These are phyloP conservation scores for Gerris lacustris DNA, from an alignment of 2,888 invertebrate species.

Conservation along the genomic window DNA sequence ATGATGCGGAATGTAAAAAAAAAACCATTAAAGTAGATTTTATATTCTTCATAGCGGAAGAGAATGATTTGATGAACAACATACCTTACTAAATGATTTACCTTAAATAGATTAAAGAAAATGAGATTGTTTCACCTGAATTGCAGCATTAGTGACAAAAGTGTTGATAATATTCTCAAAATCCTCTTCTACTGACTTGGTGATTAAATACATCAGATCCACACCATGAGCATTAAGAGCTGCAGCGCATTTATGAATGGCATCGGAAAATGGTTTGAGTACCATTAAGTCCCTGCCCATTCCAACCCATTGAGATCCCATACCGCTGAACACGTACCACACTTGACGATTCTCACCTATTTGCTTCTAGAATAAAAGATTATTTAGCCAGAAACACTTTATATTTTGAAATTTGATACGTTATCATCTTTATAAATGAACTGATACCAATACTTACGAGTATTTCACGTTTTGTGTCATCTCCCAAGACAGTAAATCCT, in stretches of 20 bases:
- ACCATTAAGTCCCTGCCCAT: constrained; percentile 82
- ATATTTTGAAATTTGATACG: no score
- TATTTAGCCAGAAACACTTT: no score
- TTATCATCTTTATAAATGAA: no score
- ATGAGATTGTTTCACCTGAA: constrained; percentile 49
- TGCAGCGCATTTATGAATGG: constrained; percentile 57
- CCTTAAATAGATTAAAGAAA: no score
- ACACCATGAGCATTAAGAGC: constrained; percentile 65
- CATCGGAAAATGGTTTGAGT: constrained; percentile 66
- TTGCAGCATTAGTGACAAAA: constrained; percentile 87
- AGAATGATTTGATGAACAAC: no score
- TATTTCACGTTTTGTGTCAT: constrained; percentile 42
- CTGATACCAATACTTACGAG: constrained; percentile 32
- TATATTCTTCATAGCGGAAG: no score
- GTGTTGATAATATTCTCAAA: constrained; percentile 80
- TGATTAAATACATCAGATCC: constrained; percentile 68
- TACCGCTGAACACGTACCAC: constrained; percentile 94
- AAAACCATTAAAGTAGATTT: no score
- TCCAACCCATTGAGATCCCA: constrained; percentile 96
- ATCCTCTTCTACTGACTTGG: constrained; percentile 59
- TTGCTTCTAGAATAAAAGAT: background rate
- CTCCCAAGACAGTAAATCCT: constrained; percentile 65
- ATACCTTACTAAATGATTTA: no score
- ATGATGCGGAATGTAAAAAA: no score
- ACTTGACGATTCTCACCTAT: constrained; percentile 59